phyloP scores from a whole-genome alignment of 2,888 invertebrate species.

The Cylindroiulus punctatus region DNA sequence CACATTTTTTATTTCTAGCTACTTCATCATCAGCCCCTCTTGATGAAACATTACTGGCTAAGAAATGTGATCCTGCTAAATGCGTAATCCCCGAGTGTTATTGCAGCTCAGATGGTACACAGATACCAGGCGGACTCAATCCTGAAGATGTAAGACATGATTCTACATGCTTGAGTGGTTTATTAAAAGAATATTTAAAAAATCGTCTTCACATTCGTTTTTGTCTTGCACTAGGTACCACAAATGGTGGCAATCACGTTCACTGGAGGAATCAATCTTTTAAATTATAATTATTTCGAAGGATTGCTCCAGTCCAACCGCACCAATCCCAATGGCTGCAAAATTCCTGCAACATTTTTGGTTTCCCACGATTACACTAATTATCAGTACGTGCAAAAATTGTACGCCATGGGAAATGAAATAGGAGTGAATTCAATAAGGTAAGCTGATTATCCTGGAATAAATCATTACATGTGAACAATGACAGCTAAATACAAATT shows the following conservation, averaged over 20 bases:
- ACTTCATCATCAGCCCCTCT: slow-evolving; percentile 68
- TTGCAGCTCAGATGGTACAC: slow-evolving; percentile 90
- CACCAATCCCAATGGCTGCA: slow-evolving; percentile 89
- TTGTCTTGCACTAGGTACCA: slow-evolving; percentile 74
- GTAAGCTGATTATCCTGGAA: slow-evolving; percentile 60
- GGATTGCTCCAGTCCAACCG: slow-evolving; percentile 83
- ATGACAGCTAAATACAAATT: background rate
- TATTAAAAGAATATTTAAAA: slow-evolving; percentile 13
- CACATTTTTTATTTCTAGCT: slow-evolving; percentile 27
- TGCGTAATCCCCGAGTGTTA: slow-evolving; percentile 89
- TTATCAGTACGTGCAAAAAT: slow-evolving; percentile 89
- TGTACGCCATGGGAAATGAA: slow-evolving; percentile 90
- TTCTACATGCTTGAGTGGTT: background rate
- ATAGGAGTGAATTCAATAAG: slow-evolving; percentile 74
- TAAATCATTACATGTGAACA: background rate
- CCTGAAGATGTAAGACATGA: slow-evolving; percentile 77
- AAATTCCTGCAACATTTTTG: slow-evolving; percentile 91
- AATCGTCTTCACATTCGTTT: background rate
- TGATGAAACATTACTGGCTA: slow-evolving; percentile 74
- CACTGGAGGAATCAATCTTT: slow-evolving; percentile 91
- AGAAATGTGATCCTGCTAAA: slow-evolving; percentile 77
- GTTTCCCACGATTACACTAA: slow-evolving; percentile 89
- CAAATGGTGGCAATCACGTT: slow-evolving; percentile 93
- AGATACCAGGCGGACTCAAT: slow-evolving; percentile 84
- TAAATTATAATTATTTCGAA: slow-evolving; percentile 87